Conservation (phyloP, 2,888 invertebrate genomes). For the Strigamia maritima region DNA sequence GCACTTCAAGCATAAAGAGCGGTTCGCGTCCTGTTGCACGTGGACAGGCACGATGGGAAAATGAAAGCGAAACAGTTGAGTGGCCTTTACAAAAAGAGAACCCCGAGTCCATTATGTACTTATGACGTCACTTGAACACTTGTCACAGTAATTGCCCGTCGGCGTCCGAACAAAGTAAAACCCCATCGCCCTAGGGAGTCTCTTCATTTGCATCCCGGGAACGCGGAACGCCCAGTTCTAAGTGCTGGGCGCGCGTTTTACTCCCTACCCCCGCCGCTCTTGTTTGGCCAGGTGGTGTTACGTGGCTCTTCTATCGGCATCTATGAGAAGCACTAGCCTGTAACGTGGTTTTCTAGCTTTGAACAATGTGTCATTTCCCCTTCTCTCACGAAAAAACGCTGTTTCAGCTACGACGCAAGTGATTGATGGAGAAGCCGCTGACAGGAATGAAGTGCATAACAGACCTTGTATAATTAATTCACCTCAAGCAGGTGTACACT, state of each 20-base stretch:
- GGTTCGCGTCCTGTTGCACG: neutral
- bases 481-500: neutral
- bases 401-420: neutral
- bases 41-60: constrained; percentile 17
- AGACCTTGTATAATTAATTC: constrained; percentile 30
- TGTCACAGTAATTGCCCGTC: constrained; percentile 34
- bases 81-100: neutral
- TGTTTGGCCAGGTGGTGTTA: constrained; percentile 34
- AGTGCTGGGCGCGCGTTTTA: constrained; percentile 31
- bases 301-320: constrained; percentile 30
- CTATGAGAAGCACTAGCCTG: constrained; percentile 21
- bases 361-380: constrained; percentile 12
- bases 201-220: constrained; percentile 28
- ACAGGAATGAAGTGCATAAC: constrained; percentile 25
- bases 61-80: constrained; percentile 25
- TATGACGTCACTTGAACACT: constrained; percentile 32
- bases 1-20: constrained; percentile 3
- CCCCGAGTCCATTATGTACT: constrained; percentile 25
- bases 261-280: constrained; percentile 25
- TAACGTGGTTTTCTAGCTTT: constrained; percentile 26
- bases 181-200: constrained; percentile 27
- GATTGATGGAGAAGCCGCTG: constrained; percentile 18
- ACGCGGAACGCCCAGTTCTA: constrained; percentile 28
- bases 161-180: constrained; percentile 26
- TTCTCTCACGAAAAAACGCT: constrained; percentile 12